These are phyloP conservation scores for Phenganax stokvisi DNA, from an alignment of 92 coral and sea anemone species.

Conservation along the genomic window DNA sequence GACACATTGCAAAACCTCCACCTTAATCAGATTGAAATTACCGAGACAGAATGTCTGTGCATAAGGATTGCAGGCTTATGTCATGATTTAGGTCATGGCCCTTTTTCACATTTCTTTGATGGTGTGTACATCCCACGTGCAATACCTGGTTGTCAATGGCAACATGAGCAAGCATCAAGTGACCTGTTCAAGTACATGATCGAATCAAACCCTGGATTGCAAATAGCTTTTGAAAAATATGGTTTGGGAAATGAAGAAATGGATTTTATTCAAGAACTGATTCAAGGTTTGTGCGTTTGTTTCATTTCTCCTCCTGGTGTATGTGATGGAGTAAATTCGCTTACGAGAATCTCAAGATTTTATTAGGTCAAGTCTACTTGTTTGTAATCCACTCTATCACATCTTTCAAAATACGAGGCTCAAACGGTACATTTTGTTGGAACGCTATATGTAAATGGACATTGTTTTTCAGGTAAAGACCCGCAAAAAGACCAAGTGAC, in stretches of 20 bases:
- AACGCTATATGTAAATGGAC: slow-evolving; percentile 8
- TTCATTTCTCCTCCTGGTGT: too few species aligned
- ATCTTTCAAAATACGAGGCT: slow-evolving; percentile 1
- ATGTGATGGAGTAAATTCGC: too few species aligned
- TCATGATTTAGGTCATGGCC: slow-evolving; percentile 98
- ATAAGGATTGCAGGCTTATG: slow-evolving; percentile 86
- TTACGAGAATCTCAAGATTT: too few species aligned
- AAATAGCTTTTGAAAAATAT: slow-evolving; percentile 52
- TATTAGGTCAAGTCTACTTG: background rate
- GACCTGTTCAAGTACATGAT: slow-evolving; percentile 75
- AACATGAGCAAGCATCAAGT: slow-evolving; percentile 82
- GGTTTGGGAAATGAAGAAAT: slow-evolving; percentile 53
- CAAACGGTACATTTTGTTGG: slow-evolving; percentile 21
- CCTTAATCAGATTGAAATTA: slow-evolving; percentile 51
- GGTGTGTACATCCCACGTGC: slow-evolving; percentile 64
- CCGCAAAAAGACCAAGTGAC: slow-evolving; percentile 30
- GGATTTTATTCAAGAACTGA: slow-evolving; percentile 70
- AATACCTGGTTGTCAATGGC: background rate
- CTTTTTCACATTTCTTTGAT: slow-evolving; percentile 90
- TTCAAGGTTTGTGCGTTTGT: slow-evolving; percentile 37
- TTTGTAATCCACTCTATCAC: background rate
- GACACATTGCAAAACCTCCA: slow-evolving; percentile 22
- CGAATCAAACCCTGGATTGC: slow-evolving; percentile 50
- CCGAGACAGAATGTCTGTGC: slow-evolving; percentile 68
- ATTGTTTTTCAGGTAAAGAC: background rate